Conservation (phyloP, 1,140 invertebrate genomes). For the Bombus picipes region DNA sequence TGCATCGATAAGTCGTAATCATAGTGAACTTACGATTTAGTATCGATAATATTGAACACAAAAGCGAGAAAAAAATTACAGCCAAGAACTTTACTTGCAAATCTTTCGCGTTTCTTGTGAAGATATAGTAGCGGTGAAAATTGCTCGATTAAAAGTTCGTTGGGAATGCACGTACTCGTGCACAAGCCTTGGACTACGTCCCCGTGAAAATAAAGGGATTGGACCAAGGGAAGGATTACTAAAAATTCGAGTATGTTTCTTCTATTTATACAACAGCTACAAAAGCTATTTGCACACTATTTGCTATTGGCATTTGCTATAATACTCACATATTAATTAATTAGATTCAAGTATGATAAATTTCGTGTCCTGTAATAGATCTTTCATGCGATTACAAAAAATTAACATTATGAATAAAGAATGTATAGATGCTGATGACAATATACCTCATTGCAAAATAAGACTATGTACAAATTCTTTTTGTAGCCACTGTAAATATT, state of each 20-base stretch:
- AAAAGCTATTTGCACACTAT: too few relatives aligned
- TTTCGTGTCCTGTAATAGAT: too few relatives aligned
- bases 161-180: constrained; percentile 36
- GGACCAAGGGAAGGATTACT: neutral
- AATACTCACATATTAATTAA: too few relatives aligned
- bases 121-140: constrained; percentile 6
- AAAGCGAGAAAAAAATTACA: neutral
- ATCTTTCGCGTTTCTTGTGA: neutral
- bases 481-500: too few relatives aligned
- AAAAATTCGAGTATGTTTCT: constrained; percentile 1
- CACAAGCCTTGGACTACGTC: neutral
- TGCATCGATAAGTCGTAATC: neutral
- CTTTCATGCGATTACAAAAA: too few relatives aligned
- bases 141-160: neutral
- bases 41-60: neutral
- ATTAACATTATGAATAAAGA: too few relatives aligned
- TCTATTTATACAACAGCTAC: too few relatives aligned
- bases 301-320: too few relatives aligned
- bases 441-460: too few relatives aligned
- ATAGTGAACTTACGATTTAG: neutral
- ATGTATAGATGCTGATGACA: too few relatives aligned
- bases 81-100: neutral
- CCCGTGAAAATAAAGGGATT: constrained; percentile 10
- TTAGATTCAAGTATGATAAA: too few relatives aligned
- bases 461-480: too few relatives aligned